Conservation (phyloP, 2,797 vertebrate genomes). For the Pangasius mekongensis region DNA sequence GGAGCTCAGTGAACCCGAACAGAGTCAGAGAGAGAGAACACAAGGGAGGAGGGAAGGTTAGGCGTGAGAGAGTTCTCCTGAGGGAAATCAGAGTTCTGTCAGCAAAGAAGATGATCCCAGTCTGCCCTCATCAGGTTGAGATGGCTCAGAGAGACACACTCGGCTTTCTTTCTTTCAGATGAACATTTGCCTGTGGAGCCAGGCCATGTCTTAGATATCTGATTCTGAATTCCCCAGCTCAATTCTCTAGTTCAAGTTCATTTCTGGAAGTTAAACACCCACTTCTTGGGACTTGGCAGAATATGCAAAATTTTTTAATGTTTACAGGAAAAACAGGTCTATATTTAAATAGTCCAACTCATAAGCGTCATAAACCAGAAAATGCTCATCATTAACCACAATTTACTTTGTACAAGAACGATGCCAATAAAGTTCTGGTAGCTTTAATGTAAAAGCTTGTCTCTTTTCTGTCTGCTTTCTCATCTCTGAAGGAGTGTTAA, state of each 20-base stretch:
- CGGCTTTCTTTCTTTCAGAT: constrained; percentile 56
- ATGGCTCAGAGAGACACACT: constrained; percentile 61
- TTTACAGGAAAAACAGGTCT: background rate
- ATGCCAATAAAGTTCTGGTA: background rate
- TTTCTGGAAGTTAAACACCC: constrained; percentile 4
- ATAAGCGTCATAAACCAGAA: background rate
- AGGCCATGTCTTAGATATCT: constrained; percentile 9
- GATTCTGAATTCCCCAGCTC: constrained; percentile 28
- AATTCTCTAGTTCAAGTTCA: background rate
- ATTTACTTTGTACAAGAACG: background rate
- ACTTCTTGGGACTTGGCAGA: background rate
- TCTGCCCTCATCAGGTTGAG: constrained; percentile 81
- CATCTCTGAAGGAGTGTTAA: background rate
- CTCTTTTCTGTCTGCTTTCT: background rate
- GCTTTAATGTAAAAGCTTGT: background rate
- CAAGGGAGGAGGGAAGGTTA: constrained; percentile 25
- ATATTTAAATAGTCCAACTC: background rate
- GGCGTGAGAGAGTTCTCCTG: constrained; percentile 48
- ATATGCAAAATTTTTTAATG: background rate
- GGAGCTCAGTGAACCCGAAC: constrained; percentile 56
- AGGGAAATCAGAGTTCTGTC: constrained; percentile 60
- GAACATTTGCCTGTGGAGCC: constrained; percentile 29
- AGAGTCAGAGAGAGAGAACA: constrained; percentile 39
- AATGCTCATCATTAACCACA: background rate
- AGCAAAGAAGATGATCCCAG: constrained; percentile 74